Evolutionary conservation across 2,888 invertebrate species (phyloP), one percentile per base, ranked within the genome.

Genomic region (Biston stratarius): DNA sequence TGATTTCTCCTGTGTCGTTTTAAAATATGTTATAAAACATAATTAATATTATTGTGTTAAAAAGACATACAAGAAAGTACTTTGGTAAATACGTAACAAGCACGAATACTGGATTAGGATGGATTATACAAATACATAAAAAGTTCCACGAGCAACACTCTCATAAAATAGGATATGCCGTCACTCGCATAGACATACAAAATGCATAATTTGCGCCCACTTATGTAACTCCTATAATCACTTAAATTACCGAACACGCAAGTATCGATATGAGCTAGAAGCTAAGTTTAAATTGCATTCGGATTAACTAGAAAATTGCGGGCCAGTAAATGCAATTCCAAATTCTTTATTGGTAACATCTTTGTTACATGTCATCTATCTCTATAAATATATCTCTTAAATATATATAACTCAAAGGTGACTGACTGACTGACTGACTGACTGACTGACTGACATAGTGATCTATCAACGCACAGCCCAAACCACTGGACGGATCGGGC

Each of bases 201-300:
- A 61, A 61, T 63, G 53, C 62, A 56, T 62, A 61, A 61, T 49
- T 64, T 61, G 56, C 56, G 61, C 60, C 51, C 53, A 59, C 47
- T 84, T 84, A 82, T 77, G 74, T 82, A 84, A 86, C 56, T 57
- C 70, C 40, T 74, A 72, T 77, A 83, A 83, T 79, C 75, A 76
- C 70, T 77, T 76, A 81, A 80, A 83, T 84, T 79, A 76, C 72
- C 57, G 70, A 73, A 68, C 64, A 61, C 66, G 70, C 74, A 1
- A 1, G 40, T 40, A 10, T 40, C 52, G 24, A 24, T 24, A n/a
- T n/a, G n/a, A n/a, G n/a, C n/a, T n/a, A n/a, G n/a, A n/a, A n/a
- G n/a, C n/a, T n/a, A n/a, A 24, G 24, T 24, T 62, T 11, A 76
- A 77, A 80, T 78, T 79, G 75, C 77, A 77, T 78, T 75, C 76